phyloP scores from a whole-genome alignment of 2,113 vertebrate species.

The Ageneiosus marmoratus region DNA sequence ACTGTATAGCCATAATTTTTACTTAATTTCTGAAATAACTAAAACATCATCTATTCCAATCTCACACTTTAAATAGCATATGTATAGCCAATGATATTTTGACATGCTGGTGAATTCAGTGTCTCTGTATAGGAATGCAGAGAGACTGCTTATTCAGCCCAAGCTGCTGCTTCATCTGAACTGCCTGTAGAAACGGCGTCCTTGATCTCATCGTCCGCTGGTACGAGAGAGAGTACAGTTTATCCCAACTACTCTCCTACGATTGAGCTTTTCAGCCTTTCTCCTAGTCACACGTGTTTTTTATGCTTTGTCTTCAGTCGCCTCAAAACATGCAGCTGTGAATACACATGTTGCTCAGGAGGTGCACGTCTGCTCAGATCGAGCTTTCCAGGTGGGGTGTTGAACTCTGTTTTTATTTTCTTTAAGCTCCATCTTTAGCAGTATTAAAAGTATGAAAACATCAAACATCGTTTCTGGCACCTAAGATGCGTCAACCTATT shows the following conservation, averaged over 20 bases:
- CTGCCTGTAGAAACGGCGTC: constrained; percentile 62
- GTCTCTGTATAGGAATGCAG: constrained; percentile 67
- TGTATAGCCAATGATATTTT: not conserved
- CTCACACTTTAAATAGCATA: not conserved
- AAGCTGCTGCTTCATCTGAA: constrained; percentile 35
- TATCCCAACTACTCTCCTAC: not conserved
- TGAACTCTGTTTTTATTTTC: not conserved
- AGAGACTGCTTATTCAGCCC: constrained; percentile 44
- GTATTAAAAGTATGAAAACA: not conserved
- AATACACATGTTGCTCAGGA: constrained; percentile 64
- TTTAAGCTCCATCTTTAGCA: not conserved
- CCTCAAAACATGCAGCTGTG: constrained; percentile 66
- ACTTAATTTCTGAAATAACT: not conserved
- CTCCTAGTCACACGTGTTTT: not conserved
- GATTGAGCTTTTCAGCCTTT: not conserved
- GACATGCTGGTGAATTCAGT: not conserved
- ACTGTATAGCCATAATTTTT: not conserved
- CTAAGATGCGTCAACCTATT: not conserved
- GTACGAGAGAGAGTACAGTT: not conserved
- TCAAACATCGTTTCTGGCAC: not conserved
- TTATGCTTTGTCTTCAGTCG: constrained; percentile 55
- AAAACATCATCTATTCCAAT: not conserved
- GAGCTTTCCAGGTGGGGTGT: constrained; percentile 76
- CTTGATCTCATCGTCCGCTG: constrained; percentile 26
- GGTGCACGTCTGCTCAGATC: constrained; percentile 61